These are phyloP conservation scores for Crypturellus undulatus DNA, from an alignment of 2,113 vertebrate species.

Conservation along the genomic window DNA sequence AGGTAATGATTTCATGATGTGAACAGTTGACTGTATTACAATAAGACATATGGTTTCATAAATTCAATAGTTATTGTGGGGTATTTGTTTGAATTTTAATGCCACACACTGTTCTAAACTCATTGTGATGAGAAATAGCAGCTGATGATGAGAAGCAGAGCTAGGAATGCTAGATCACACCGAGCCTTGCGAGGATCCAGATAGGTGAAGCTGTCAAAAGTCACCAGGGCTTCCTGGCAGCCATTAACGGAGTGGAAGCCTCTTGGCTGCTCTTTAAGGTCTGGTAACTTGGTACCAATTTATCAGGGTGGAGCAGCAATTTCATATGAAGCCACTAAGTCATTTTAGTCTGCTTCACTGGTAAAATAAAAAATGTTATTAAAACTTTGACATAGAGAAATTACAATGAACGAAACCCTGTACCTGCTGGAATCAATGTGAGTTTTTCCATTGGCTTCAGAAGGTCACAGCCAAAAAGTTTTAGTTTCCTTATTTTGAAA, in stretches of 20 bases:
- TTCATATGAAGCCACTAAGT: background rate
- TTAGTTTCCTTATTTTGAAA: background rate
- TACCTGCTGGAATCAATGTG: background rate
- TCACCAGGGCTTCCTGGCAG: background rate
- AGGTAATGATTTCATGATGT: slow-evolving; percentile 77
- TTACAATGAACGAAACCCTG: background rate
- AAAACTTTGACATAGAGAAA: background rate
- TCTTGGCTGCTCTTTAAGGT: background rate
- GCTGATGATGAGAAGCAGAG: slow-evolving; percentile 69
- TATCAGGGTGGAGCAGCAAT: background rate
- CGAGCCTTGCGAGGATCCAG: background rate
- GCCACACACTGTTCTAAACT: slow-evolving; percentile 44
- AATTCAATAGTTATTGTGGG: slow-evolving; percentile 51
- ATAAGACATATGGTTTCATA: slow-evolving; percentile 74
- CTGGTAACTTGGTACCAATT: background rate
- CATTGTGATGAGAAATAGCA: slow-evolving; percentile 54
- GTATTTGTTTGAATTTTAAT: slow-evolving; percentile 59
- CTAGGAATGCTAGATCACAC: background rate
- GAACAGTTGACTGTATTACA: slow-evolving; percentile 59
- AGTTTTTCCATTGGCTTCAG: background rate
- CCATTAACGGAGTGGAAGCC: background rate
- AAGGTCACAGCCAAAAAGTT: background rate
- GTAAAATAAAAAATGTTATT: background rate
- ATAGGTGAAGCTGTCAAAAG: slow-evolving; percentile 17
- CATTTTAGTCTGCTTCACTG: background rate